Percentiles rank a stretch among this genome's conserved stretches.
These are phyloP conservation scores for Pseudoips prasinana DNA, from an alignment of 2,888 invertebrate genomes.

Conservation along the genomic window DNA sequence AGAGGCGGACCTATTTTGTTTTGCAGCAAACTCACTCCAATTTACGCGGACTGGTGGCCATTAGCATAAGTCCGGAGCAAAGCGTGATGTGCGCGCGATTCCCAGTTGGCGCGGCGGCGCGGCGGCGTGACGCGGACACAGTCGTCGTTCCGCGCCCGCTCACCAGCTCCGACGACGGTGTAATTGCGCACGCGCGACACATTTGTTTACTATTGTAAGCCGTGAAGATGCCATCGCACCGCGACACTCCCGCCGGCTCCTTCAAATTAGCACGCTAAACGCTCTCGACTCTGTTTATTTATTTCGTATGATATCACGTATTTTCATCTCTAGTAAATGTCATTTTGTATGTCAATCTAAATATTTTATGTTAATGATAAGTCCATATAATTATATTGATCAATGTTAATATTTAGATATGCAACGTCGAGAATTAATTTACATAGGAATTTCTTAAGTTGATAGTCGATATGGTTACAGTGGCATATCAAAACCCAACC, in stretches of 20 bases:
- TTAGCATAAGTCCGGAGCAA: constrained; percentile 76
- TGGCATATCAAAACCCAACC: constrained; percentile 28
- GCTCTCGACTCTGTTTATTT: constrained; percentile 31
- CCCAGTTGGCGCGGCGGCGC: constrained; percentile 53
- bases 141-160: constrained; percentile 37
- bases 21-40: constrained; percentile 74
- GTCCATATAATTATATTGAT: constrained; percentile 19
- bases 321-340: constrained; percentile 8
- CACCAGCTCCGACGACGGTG: constrained; percentile 39
- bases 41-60: constrained; percentile 76
- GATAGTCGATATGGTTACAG: constrained; percentile 19
- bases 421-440: constrained; percentile 25
- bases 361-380: constrained; percentile 21
- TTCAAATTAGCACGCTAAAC: constrained; percentile 73
- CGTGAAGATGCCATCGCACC: constrained; percentile 77
- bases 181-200: constrained; percentile 76
- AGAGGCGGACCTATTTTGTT: constrained; percentile 76
- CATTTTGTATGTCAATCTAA: constrained; percentile 9
- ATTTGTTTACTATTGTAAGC: constrained; percentile 80
- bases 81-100: constrained; percentile 76
- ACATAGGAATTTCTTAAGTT: constrained; percentile 28
- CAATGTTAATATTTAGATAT: constrained; percentile 28
- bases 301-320: constrained; percentile 24
- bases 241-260: constrained; percentile 60
- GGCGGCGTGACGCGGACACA: constrained; percentile 34